phyloP scores from a whole-genome alignment of 2,113 vertebrate species.

The Pavo muticus region DNA sequence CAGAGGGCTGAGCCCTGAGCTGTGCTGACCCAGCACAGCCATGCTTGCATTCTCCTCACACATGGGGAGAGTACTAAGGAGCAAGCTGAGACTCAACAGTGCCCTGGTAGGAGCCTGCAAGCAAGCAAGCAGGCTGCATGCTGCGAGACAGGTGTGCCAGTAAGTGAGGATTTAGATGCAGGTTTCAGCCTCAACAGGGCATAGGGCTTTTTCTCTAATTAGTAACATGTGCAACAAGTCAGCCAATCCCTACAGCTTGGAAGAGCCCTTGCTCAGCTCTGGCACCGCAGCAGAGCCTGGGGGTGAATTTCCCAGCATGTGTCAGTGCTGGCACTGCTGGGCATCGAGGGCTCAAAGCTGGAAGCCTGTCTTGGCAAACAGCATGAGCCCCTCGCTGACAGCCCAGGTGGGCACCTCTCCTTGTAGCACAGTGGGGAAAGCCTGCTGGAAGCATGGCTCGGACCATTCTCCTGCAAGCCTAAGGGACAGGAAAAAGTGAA shows the following conservation, averaged over 20 bases:
- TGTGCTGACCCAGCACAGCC: not conserved
- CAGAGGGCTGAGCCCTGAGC: not conserved
- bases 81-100: not conserved
- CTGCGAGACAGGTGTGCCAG: not conserved
- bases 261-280: fast-evolving
- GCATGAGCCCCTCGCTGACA: not conserved
- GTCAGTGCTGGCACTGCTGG: fast-evolving
- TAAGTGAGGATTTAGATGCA: not conserved
- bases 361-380: not conserved
- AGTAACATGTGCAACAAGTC: not conserved
- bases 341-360: not conserved
- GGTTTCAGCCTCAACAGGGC: not conserved
- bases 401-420: not conserved
- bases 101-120: not conserved
- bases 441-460: not conserved
- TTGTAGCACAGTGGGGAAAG: not conserved
- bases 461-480: not conserved
- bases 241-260: not conserved
- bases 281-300: not conserved
- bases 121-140: fast-evolving
- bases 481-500: not conserved
- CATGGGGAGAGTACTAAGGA: not conserved
- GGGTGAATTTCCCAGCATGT: fast-evolving
- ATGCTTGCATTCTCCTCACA: fast-evolving
- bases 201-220: not conserved